Base-by-base conservation (phyloP, 2,888 invertebrate species). In the Danaus chrysippus region DNA sequence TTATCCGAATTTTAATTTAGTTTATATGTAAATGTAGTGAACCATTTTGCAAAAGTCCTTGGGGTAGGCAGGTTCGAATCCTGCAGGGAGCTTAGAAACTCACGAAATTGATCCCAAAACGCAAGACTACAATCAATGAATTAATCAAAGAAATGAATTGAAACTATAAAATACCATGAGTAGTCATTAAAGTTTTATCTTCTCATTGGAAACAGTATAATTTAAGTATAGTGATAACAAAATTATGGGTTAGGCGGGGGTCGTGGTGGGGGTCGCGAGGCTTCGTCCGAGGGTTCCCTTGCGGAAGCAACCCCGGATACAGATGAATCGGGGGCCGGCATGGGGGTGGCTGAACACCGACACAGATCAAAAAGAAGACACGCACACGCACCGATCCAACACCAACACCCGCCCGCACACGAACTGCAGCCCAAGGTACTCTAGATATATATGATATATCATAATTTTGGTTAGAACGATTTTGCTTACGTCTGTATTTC, bases 231-330 rank as follows among this genome's bases (percentile, higher is more conserved):
- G n/a, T 60, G 43, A 19, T 44, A 17, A 19, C 9, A 44, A 10
- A 3, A 17, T 44, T 44, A 34, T 61, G 58, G 62, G 54, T 69
- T 69, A 65, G 76, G 77, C 67, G 76, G 79, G 62, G 76, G 75
- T 64, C 76, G 76, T 54, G 73, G 72, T 46, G 79, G 80, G 77
- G 83, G 74, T 68, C 91, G 92, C 44, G 90, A 92, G 81, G 87
- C 89, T 3, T 93, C 93, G 61, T 95, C 95, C 54, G 96, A 96
- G 79, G 94, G 93, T 69, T 94, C 94, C 71, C 83, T 93, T 68
- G 93, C 93, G 70, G 94, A 94, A 77, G 93, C 92, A 72, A 94
- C 94, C 54, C 94, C 94, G 6, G 95, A 95, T 82, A 95, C 95
- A 3, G 95, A 95, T 78, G 95, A 94, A 81, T 93, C 93, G 86